These are phyloP conservation scores for Pachycephala philippinensis DNA, from an alignment of 2,113 vertebrate genomes.

Conservation along the genomic window DNA sequence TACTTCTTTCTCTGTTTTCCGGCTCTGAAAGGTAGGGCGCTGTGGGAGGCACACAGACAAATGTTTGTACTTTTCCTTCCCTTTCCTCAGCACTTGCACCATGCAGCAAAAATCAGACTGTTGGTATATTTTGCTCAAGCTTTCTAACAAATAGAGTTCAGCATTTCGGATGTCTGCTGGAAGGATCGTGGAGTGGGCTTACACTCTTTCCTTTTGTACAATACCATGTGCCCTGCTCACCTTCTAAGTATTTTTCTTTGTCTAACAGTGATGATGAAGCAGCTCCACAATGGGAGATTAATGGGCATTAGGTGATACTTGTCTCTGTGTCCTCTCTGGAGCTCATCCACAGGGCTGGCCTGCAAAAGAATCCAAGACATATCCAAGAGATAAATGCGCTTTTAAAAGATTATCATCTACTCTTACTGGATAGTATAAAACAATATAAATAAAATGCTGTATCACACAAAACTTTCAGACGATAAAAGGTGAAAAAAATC, in stretches of 20 bases:
- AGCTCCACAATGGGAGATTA: background rate
- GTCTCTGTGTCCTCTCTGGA: background rate
- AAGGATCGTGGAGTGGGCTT: background rate
- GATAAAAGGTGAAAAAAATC: background rate
- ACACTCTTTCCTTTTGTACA: background rate
- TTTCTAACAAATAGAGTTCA: background rate
- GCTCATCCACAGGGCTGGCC: background rate
- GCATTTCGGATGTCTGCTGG: background rate
- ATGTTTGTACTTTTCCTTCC: background rate
- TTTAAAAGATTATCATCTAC: background rate
- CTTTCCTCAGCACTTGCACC: background rate
- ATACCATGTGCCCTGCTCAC: background rate
- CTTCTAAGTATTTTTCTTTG: background rate
- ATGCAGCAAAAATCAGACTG: background rate
- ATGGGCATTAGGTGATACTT: background rate
- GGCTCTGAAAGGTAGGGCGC: background rate
- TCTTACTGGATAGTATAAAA: background rate
- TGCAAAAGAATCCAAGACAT: background rate
- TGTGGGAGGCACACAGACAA: background rate
- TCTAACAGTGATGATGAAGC: background rate
- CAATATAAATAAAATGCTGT: background rate
- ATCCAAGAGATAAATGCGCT: background rate
- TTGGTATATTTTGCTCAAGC: background rate
- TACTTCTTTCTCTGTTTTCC: background rate
- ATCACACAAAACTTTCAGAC: background rate